Percentiles rank a stretch among this genome's conserved stretches.
phyloP scores from a whole-genome alignment of 2,113 vertebrate genomes.

The Mirounga angustirostris region DNA sequence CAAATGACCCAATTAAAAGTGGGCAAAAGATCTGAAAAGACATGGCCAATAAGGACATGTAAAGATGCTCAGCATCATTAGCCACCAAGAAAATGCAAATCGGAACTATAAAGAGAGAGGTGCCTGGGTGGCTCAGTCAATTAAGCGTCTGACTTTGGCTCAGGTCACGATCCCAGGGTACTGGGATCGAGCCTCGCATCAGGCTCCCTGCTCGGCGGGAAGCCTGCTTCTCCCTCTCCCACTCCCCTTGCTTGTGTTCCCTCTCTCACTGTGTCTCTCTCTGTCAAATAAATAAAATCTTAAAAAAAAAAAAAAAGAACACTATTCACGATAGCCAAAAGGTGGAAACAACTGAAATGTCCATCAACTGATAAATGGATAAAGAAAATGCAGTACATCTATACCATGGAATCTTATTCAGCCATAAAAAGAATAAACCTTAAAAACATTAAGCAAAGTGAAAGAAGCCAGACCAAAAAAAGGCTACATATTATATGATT shows the following conservation, averaged over 20 bases:
- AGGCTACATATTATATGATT: background rate
- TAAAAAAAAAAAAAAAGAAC: background rate
- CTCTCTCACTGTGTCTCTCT: too few relatives aligned
- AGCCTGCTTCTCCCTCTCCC: too few relatives aligned
- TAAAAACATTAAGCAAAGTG: conserved; percentile 34
- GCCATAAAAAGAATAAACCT: conserved; percentile 24
- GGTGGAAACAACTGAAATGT: conserved; percentile 23
- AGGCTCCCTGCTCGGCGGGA: too few relatives aligned
- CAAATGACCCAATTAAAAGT: background rate
- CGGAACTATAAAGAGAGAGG: background rate
- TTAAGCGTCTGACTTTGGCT: background rate
- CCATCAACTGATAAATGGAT: background rate
- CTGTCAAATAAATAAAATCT: too few relatives aligned
- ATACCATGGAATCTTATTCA: conserved; percentile 2
- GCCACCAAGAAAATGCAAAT: background rate
- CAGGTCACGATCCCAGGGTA: background rate
- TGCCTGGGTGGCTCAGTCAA: background rate
- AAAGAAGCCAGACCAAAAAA: background rate
- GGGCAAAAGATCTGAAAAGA: background rate
- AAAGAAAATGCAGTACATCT: conserved; percentile 4
- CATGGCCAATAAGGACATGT: background rate
- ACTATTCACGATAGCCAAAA: background rate
- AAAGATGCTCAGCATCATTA: conserved; percentile 11
- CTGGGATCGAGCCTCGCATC: background rate
- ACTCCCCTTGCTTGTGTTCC: too few relatives aligned